phyloP scores from a whole-genome alignment of 2,888 invertebrate genomes.

The Coelogynopora nodosa region DNA sequence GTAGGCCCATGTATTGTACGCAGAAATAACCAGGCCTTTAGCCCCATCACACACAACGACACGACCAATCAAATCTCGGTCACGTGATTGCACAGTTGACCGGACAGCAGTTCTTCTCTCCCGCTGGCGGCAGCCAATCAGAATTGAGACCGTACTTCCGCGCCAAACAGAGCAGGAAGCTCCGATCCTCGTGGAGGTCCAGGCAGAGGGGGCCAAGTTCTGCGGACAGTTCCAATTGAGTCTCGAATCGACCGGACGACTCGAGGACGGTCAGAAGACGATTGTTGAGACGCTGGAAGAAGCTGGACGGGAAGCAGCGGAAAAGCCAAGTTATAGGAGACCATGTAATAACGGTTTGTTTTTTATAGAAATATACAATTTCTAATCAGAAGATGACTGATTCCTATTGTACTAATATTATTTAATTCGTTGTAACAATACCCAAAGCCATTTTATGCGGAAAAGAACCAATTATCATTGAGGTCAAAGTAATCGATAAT shows the following conservation, averaged over 20 bases:
- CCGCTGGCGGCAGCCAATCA: neutral
- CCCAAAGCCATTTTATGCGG: too few species aligned
- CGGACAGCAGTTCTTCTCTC: neutral
- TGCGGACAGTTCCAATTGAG: neutral
- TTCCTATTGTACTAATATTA: too few species aligned
- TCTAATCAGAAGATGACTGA: too few species aligned
- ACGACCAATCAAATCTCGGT: too few species aligned
- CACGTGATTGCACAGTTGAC: neutral
- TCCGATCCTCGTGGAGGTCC: neutral
- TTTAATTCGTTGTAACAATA: too few species aligned
- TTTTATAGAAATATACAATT: too few species aligned
- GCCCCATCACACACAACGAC: too few species aligned
- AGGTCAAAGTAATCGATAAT: too few species aligned
- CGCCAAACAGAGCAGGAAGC: neutral
- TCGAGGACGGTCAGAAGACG: neutral
- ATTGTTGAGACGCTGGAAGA: neutral
- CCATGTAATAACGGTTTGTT: too few species aligned
- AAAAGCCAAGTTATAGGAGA: neutral
- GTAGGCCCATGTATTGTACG: too few species aligned
- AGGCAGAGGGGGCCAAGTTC: neutral
- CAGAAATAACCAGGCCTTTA: too few species aligned
- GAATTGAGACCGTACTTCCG: neutral
- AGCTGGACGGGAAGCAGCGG: neutral
- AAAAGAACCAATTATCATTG: too few species aligned
- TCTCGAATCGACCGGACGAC: neutral